Evolutionary conservation across 1,140 invertebrate species (phyloP), one percentile per base, ranked within the genome.

Genomic region (Micrasema minimum): DNA sequence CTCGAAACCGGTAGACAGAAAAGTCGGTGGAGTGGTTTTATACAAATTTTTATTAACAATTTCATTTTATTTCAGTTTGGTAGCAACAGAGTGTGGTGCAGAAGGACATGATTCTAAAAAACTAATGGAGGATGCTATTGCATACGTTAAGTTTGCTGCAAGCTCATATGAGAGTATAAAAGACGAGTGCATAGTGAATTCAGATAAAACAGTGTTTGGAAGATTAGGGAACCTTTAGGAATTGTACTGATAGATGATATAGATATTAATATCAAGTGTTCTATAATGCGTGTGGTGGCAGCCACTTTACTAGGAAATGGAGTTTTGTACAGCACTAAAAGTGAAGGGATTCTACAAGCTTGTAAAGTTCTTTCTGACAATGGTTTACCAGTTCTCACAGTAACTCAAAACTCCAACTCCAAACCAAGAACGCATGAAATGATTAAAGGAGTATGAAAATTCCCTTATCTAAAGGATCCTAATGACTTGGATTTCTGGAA

Each of bases 281-380:
- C 59, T 20, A 38, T 38, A 16, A 11, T 59, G 37, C 2, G 35
- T 12, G 59, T 69, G 1, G 48, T 64, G 7, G 45, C 48, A 20
- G 68, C 57, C 2, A 51, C 50, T 6, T 37, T 67, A 26, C 67
- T 70, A 59, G 72, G 72, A 41, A 76, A 76, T 59, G 43, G 57
- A 18, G 59, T 76, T 0, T 38, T 76, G 9, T 69, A 53, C 10
- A 48, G 10, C 14, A 57, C 59, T 14, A 31, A 38, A n/a, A 59
- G 10, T 18, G 10, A 20, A 1, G 45, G 66, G 20, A 31, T 53
- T 3, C 14, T 46, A 18, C 59, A 69, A n/a, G 5, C 69, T 4
- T 69, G 72, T 37, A 74, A 76, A 67, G 38, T 41, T 53, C 35
- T 74, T 9, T 53, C 37, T 9, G 37, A 59, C 10, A 37, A 12